phyloP scores from a whole-genome alignment of 2,888 invertebrate species.

The Cerastis rubricosa region DNA sequence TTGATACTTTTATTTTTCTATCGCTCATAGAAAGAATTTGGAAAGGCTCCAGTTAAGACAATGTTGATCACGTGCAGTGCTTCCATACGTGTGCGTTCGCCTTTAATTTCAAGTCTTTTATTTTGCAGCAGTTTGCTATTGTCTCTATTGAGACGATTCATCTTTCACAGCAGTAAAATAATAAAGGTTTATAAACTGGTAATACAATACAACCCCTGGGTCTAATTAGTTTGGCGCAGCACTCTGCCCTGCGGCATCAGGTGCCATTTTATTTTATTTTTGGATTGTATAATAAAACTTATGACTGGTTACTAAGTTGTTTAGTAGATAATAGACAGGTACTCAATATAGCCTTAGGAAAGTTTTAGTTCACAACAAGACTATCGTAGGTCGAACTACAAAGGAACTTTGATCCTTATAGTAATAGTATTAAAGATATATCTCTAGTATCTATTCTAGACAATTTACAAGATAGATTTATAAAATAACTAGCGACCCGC shows the following conservation, averaged over 20 bases:
- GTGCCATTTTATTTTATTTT: too few relatives aligned
- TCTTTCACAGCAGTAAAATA: conserved; percentile 49
- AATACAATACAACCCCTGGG: conserved; percentile 64
- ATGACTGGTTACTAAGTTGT: background rate
- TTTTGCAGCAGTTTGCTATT: conserved; percentile 66
- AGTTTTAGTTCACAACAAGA: background rate
- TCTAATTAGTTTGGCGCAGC: conserved; percentile 60
- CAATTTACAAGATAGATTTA: background rate
- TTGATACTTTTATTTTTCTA: too few relatives aligned
- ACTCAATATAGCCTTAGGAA: background rate
- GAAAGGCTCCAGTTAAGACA: background rate
- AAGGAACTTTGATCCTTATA: background rate
- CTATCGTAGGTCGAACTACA: background rate
- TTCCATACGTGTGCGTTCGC: background rate
- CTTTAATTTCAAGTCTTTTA: conserved; percentile 67
- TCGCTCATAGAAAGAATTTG: background rate
- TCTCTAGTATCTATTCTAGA: background rate
- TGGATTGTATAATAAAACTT: conserved; percentile 29
- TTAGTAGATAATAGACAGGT: background rate
- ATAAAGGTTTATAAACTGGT: conserved; percentile 65
- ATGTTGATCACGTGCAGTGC: background rate
- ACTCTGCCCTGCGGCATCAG: conserved; percentile 40
- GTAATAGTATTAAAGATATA: background rate
- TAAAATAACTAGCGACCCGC: too few relatives aligned
- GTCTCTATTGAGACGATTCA: conserved; percentile 62